Evolutionary conservation across 1,140 invertebrate genomes (phyloP).

Genomic region (Geopemphigus sp.): DNA sequence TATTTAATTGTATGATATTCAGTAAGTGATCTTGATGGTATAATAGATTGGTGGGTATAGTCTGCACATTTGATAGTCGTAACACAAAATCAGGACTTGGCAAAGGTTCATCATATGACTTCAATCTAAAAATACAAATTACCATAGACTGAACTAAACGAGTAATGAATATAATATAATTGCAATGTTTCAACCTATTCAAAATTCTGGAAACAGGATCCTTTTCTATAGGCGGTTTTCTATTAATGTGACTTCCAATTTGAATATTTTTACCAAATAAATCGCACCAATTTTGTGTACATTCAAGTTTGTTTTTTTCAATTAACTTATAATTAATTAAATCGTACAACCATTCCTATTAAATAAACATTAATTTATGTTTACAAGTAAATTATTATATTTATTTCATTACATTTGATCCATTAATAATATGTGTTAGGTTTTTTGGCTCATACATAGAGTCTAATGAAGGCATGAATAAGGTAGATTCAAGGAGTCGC

Average conservation of each 20-base stretch:
- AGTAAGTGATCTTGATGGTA: constrained; percentile 29
- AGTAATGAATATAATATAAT: not conserved
- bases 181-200: constrained; percentile 55
- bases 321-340: constrained; percentile 64
- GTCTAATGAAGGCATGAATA: constrained; percentile 72
- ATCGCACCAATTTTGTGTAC: constrained; percentile 58
- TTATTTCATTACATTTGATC: constrained; percentile 57
- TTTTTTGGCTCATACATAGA: constrained; percentile 67
- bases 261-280: constrained; percentile 50
- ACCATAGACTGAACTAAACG: not conserved
- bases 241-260: not conserved
- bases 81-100: constrained; percentile 56
- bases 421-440: constrained; percentile 59
- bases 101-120: constrained; percentile 64
- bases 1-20: constrained; percentile 32
- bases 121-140: constrained; percentile 55
- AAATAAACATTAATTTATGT: constrained; percentile 46
- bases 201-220: constrained; percentile 52
- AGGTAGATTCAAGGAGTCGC: constrained; percentile 65
- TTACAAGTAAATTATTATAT: constrained; percentile 4
- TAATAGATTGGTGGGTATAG: not conserved
- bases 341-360: constrained; percentile 66
- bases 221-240: constrained; percentile 45
- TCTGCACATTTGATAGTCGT: constrained; percentile 14
- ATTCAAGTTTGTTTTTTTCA: constrained; percentile 59